Evolutionary conservation across 2,888 invertebrate species (phyloP), one percentile per base, ranked within the genome.

Genomic region (Lasius platythorax): DNA sequence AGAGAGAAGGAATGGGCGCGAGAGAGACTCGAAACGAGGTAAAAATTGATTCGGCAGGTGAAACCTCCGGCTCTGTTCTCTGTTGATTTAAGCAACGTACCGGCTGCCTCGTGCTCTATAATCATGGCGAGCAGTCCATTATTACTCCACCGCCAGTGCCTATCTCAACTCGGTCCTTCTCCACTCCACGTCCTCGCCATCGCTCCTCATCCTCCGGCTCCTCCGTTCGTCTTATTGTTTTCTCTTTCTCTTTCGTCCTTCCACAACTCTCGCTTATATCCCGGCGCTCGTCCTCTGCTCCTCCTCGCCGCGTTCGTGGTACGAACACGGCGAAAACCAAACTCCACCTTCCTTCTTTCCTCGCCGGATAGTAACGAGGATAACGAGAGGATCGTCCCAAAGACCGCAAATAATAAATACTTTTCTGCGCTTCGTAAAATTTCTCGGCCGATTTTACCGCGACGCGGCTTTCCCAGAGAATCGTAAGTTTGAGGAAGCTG

Each of bases 21-120:
- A 53, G 56, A 73, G 72, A 50, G 75, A 9, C 33, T 87, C 90
- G 91, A 89, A 91, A 91, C 91, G 89, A 92, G 92, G 91, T 92
- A 91, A 91, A 91, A 91, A 91, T 91, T 91, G 91, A 91, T 91
- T 91, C 91, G 91, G 91, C 91, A 91, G 91, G 91, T 91, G 92
- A 91, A 91, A 91, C 92, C 92, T 92, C 91, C 91, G 90, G 90
- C 90, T 91, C 91, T 90, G 91, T 90, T 91, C 91, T 91, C 91
- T 91, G 91, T 91, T 91, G 91, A 91, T 91, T 91, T 92, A 91
- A 91, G 91, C 91, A 91, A 92, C 91, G 91, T 92, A 92, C 91
- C 92, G 91, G 90, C 89, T 89, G 91, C 89, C 86, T 88, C 87
- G 92, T 89, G 92, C 91, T 92, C 91, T 91, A 91, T 91, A 91